Evolutionary conservation across 2,113 vertebrate species (phyloP), one percentile per base, ranked within the genome.

Genomic region (Cynoglossus semilaevis): DNA sequence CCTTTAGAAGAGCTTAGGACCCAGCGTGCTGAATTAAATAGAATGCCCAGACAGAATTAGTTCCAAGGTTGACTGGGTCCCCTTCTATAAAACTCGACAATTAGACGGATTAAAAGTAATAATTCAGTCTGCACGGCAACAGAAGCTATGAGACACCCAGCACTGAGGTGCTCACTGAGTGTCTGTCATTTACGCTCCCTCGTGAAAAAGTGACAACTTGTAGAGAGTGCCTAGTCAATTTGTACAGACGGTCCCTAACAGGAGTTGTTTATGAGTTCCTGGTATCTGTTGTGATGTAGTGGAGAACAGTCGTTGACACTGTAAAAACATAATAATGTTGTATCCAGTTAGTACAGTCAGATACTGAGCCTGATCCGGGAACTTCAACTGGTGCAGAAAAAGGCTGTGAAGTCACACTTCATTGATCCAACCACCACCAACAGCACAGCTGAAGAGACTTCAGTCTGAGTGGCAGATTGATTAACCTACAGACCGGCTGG

Each of bases 31-130:
- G 83, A 88, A 90, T 91, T 89, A 89, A 90, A 88, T 67, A 85
- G 80, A 88, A 91, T 88, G 84, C 82, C 87, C 87, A 91, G 89
- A 90, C 88, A 88, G 84, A 87, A 90, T 91, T 88, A 89, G 86
- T 89, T 91, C 85, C 83, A 88, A 88, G 68, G 74, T 84, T 91
- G 83, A 90, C 82, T 85, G 84, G 78, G 86, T 83, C 47, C 82
- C 74, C 83, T 80, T 90, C 86, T 87, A 86, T 61, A 60, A 81
- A 85, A 83, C 82, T 73, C 82, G 88, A 90, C 88, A 89, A 90
- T 89, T 88, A 88, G 79, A 79, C 52, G 78, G 83, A 87, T 86
- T 88, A 88, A 86, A 82, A 66, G 74, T 80, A 85, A 87, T 87
- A 84, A 87, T 78, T 86, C 71, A 52, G 78, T 72, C 77, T 68